A percentile compares a stretch with the other conserved stretches of the same genome.
Evolutionary conservation across 1,140 invertebrate genomes (phyloP).

Genomic region (Leptinotarsa texana): DNA sequence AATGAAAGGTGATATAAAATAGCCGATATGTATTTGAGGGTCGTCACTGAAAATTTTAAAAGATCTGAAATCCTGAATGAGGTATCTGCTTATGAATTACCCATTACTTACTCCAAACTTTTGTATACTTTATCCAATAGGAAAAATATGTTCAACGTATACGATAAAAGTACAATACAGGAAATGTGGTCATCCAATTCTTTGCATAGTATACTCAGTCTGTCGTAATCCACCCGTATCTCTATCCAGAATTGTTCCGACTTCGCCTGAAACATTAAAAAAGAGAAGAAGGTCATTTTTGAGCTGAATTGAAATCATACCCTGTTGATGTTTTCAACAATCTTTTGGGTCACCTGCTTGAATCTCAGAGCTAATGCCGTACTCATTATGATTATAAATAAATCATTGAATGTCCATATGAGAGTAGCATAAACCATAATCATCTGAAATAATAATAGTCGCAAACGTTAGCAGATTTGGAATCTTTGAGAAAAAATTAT

Average conservation of each 20-base stretch:
- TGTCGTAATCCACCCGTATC: conserved; percentile 63
- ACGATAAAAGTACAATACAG: conserved; percentile 66
- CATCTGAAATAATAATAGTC: conserved; percentile 31
- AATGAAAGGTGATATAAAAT: no score
- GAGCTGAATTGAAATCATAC: neutral
- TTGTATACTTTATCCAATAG: conserved; percentile 73
- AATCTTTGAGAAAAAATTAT: no score
- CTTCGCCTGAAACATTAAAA: conserved; percentile 46
- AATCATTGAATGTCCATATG: conserved; percentile 40
- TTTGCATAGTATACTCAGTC: conserved; percentile 61
- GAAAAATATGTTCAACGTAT: conserved; percentile 72
- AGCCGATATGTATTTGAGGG: no score
- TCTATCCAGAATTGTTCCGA: conserved; percentile 58
- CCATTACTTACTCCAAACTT: conserved; percentile 65
- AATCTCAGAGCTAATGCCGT: conserved; percentile 39
- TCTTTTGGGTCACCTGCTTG: conserved; percentile 36
- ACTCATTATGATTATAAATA: conserved; percentile 45
- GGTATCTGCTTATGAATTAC: neutral
- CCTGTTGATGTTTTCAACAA: conserved; percentile 8
- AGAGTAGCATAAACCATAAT: conserved; percentile 31
- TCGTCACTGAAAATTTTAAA: no score
- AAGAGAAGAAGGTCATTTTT: neutral
- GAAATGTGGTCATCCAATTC: conserved; percentile 63
- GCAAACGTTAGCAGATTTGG: no score
- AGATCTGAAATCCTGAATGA: neutral